Conservation (phyloP, 2,888 invertebrate genomes). For the Drosophila gaucha region DNA sequence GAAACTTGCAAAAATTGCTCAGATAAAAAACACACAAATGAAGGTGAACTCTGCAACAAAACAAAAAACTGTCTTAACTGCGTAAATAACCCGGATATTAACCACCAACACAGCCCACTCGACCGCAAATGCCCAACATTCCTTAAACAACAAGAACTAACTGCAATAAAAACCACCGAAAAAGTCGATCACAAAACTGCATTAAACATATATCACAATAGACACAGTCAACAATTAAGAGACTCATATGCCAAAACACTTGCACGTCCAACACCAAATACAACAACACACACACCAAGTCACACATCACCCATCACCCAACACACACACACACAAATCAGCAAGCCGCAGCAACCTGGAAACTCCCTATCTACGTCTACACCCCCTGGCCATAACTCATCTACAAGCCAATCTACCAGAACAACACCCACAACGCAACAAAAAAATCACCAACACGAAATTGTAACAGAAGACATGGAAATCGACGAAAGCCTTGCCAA, state of each 20-base stretch:
- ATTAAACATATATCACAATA: neutral
- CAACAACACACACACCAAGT: neutral
- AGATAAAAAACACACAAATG: neutral
- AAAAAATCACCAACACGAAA: neutral
- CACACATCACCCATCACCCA: slow-evolving; percentile 3
- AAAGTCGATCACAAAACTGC: slow-evolving; percentile 28
- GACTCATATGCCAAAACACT: slow-evolving; percentile 18
- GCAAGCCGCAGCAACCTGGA: neutral
- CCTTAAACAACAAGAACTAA: slow-evolving; percentile 20
- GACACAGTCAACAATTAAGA: slow-evolving; percentile 8
- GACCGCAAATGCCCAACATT: slow-evolving; percentile 4
- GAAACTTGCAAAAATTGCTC: slow-evolving; percentile 21
- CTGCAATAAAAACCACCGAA: slow-evolving; percentile 21
- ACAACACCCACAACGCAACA: neutral
- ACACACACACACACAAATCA: slow-evolving; percentile 2
- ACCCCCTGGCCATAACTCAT: no score
- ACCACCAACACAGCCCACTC: neutral
- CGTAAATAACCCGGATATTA: neutral
- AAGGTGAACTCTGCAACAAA: neutral
- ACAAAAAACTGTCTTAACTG: neutral
- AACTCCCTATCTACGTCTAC: neutral
- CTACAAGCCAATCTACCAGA: neutral
- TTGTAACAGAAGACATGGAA: neutral
- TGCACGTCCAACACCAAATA: neutral
- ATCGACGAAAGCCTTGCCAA: neutral